A percentile compares a stretch with the other conserved stretches of the same genome.
Evolutionary conservation across 2,113 vertebrate genomes (phyloP).

Genomic region (Nothocercus nigrocapillus): DNA sequence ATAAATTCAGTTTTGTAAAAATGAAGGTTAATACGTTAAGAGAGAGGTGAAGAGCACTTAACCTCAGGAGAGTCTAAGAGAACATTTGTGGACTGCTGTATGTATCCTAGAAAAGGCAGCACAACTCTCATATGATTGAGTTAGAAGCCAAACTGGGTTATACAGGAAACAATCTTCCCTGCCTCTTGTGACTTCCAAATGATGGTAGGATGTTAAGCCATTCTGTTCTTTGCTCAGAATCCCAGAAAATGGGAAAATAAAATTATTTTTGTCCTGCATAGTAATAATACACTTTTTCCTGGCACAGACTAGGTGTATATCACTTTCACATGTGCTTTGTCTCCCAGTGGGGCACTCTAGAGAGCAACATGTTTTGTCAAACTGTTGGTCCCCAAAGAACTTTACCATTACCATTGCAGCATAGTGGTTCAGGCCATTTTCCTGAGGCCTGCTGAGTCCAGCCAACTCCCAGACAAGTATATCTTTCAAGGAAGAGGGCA

Average conservation of each 20-base stretch:
- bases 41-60: neutral
- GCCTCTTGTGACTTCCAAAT: neutral
- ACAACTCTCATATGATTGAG: neutral
- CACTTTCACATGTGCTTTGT: neutral
- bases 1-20: neutral
- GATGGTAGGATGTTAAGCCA: neutral
- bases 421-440: neutral
- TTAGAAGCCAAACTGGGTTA: neutral
- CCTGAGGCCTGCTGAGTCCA: neutral
- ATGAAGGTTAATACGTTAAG: neutral
- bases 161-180: neutral
- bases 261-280: neutral
- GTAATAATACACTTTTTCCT: neutral
- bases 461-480: neutral
- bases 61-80: neutral
- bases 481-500: neutral
- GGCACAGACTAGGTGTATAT: neutral
- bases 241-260: neutral
- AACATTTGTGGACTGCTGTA: neutral
- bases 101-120: neutral
- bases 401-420: neutral
- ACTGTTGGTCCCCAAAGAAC: accelerated
- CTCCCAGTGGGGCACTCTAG: neutral
- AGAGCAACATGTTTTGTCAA: neutral
- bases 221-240: neutral